phyloP scores from a whole-genome alignment of 2,888 invertebrate species.

The Tetragonula carbonaria region DNA sequence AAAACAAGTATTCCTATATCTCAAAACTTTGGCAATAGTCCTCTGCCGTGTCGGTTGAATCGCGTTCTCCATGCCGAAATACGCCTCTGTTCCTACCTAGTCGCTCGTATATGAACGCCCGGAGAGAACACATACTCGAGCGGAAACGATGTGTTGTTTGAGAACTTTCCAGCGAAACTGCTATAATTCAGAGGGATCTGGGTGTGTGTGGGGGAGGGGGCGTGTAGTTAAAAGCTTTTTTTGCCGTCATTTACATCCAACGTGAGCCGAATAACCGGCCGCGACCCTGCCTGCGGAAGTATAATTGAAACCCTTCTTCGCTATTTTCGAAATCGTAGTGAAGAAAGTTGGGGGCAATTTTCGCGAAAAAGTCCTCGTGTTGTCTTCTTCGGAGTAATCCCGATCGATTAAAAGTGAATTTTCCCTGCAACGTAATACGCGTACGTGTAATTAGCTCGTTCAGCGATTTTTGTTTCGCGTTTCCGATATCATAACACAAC shows the following conservation, averaged over 20 bases:
- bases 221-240: constrained; percentile 61
- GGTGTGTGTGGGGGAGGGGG: not conserved
- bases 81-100: constrained; percentile 25
- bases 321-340: not conserved
- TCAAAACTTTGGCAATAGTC: constrained; percentile 78
- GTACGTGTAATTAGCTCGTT: no score
- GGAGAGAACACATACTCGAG: constrained; percentile 42
- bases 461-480: no score
- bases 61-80: constrained; percentile 48
- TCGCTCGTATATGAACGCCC: constrained; percentile 54
- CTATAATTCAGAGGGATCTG: constrained; percentile 62
- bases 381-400: no score
- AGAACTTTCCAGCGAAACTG: constrained; percentile 67
- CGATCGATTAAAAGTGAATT: no score
- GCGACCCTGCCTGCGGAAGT: not conserved
- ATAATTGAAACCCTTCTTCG: constrained; percentile 1
- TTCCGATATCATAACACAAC: no score
- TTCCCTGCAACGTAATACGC: no score
- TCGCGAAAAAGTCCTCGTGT: no score
- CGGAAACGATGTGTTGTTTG: constrained; percentile 44
- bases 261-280: constrained; percentile 26
- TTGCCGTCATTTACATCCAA: constrained; percentile 37
- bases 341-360: no score
- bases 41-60: constrained; percentile 44
- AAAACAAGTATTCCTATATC: constrained; percentile 79